Conservation (phyloP, 2,113 vertebrate genomes). For the Tiliqua scincoides region DNA sequence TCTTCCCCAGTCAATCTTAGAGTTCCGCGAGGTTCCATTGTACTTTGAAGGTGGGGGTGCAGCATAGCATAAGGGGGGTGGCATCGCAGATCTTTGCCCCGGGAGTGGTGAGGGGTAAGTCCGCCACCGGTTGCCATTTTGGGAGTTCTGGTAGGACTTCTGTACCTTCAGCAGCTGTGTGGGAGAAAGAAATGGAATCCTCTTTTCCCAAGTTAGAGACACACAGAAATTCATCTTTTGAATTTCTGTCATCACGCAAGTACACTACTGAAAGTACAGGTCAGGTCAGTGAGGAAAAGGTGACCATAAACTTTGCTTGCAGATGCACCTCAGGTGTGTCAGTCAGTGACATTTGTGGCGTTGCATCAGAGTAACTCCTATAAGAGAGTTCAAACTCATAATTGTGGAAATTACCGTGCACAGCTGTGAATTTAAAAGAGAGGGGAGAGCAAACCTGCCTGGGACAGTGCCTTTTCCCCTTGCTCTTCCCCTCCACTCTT, state of each 20-base stretch:
- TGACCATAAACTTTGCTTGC: not conserved
- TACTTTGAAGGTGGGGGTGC: too few species aligned
- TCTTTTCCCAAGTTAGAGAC: not conserved
- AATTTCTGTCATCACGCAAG: not conserved
- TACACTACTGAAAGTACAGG: not conserved
- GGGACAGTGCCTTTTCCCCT: too few species aligned
- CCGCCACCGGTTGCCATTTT: too few species aligned
- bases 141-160: not conserved
- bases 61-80: too few species aligned
- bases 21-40: too few species aligned
- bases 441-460: too few species aligned
- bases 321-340: not conserved
- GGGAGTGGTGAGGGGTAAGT: too few species aligned
- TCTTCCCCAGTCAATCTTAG: too few species aligned
- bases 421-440: too few species aligned
- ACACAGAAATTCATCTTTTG: not conserved
- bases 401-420: not conserved
- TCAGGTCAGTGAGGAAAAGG: too few species aligned
- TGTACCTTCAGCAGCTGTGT: not conserved
- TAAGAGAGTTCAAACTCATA: not conserved
- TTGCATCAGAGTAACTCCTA: not conserved
- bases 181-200: not conserved
- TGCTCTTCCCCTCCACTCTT: too few species aligned
- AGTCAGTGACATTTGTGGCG: not conserved
- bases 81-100: too few species aligned